A percentile compares a stretch with the other conserved stretches of the same genome.
These are phyloP conservation scores for Enhydra lutris DNA, from an alignment of 2,113 vertebrate genomes.

Conservation along the genomic window DNA sequence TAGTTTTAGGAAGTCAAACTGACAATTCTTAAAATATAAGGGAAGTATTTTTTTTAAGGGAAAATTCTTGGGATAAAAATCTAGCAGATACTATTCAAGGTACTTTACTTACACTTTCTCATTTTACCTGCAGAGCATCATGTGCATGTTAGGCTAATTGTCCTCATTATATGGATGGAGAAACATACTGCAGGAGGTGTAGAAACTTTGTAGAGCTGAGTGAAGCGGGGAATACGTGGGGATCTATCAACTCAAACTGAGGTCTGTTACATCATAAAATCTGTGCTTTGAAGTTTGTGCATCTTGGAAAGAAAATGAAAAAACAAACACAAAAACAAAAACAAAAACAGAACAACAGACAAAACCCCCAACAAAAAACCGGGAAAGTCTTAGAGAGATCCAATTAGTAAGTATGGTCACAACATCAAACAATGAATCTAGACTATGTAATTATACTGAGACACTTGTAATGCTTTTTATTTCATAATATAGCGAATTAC, in stretches of 20 bases:
- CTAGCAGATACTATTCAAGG: neutral
- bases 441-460: neutral
- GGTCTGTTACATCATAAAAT: neutral
- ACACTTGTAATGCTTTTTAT: neutral
- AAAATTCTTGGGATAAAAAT: neutral
- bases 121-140: neutral
- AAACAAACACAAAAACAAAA: too few species aligned
- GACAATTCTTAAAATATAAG: neutral
- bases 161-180: neutral
- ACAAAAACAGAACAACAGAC: neutral
- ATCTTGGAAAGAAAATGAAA: neutral
- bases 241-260: neutral
- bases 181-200: neutral
- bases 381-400: neutral
- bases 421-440: neutral
- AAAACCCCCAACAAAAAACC: neutral
- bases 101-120: neutral
- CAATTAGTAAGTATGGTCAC: neutral
- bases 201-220: neutral
- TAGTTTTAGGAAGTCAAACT: neutral
- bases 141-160: neutral
- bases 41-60: neutral
- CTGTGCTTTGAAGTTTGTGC: neutral
- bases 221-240: neutral
- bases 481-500: conserved; percentile 15